phyloP scores from a whole-genome alignment of 35 echinoderm and acorn worm genomes.

The Lytechinus pictus region DNA sequence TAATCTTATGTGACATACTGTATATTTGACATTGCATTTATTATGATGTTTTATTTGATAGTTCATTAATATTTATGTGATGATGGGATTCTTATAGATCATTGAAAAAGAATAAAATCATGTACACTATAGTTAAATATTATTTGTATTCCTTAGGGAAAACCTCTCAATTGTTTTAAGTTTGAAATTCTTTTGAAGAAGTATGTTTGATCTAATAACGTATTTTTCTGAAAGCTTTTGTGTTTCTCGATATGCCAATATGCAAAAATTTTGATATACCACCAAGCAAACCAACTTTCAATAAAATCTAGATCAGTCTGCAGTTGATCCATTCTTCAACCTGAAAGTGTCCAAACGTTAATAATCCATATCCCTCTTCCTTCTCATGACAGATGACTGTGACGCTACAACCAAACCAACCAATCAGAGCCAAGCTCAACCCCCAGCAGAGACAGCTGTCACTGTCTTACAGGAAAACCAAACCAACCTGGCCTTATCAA shows the following conservation, averaged over 20 bases:
- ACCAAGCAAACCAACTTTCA: background rate
- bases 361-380: background rate
- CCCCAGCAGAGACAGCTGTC: slow-evolving; percentile 22
- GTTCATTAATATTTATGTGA: background rate
- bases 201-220: too few species aligned
- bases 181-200: too few species aligned
- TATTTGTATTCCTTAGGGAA: too few species aligned
- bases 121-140: background rate
- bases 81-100: background rate
- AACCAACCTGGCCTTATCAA: slow-evolving; percentile 25
- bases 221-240: too few species aligned
- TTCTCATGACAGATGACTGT: background rate
- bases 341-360: background rate
- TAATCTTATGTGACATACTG: too few species aligned
- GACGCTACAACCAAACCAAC: background rate
- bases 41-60: background rate
- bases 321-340: background rate
- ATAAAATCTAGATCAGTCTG: background rate
- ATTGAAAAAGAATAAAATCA: background rate
- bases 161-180: too few species aligned
- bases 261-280: background rate
- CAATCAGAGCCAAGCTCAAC: background rate
- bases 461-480: background rate
- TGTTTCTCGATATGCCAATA: background rate
- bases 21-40: too few species aligned